Evolutionary conservation across 2,797 vertebrate genomes (phyloP).

Genomic region (Siniperca scherzeri): DNA sequence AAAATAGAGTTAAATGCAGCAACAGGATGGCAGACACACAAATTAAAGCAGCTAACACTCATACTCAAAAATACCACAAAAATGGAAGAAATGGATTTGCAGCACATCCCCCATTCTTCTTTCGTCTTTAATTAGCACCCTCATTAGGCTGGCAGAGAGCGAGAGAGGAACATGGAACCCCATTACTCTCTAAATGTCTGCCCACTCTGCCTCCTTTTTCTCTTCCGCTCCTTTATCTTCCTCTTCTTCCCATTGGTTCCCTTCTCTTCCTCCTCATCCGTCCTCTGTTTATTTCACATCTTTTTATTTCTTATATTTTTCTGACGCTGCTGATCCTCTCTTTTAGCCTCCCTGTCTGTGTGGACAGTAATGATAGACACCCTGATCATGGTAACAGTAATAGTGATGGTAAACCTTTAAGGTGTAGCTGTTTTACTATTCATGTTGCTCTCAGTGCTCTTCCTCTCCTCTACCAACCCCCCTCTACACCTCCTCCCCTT

Average conservation of each 20-base stretch:
- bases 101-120: conserved; percentile 74
- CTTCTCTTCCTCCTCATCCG: conserved; percentile 30
- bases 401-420: conserved; percentile 54
- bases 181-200: conserved; percentile 70
- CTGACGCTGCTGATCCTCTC: neutral
- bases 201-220: conserved; percentile 62
- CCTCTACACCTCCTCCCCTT: conserved; percentile 16
- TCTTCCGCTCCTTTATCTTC: conserved; percentile 46
- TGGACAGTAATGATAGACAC: conserved; percentile 37
- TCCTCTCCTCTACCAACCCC: conserved; percentile 30
- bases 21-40: conserved; percentile 9
- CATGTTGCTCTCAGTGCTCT: conserved; percentile 33
- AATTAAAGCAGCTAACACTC: conserved; percentile 21
- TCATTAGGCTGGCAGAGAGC: conserved; percentile 76
- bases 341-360: conserved; percentile 11
- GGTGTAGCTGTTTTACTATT: conserved; percentile 62
- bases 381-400: conserved; percentile 40
- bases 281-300: conserved; percentile 25
- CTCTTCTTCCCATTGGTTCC: conserved; percentile 40
- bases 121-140: conserved; percentile 78
- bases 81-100: conserved; percentile 65
- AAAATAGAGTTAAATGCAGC: conserved; percentile 13
- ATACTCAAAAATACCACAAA: conserved; percentile 19
- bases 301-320: conserved; percentile 22
- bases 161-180: conserved; percentile 70